Evolutionary conservation across 92 coral and sea anemone species (phyloP).

Genomic region (Zoanthus sociatus): DNA sequence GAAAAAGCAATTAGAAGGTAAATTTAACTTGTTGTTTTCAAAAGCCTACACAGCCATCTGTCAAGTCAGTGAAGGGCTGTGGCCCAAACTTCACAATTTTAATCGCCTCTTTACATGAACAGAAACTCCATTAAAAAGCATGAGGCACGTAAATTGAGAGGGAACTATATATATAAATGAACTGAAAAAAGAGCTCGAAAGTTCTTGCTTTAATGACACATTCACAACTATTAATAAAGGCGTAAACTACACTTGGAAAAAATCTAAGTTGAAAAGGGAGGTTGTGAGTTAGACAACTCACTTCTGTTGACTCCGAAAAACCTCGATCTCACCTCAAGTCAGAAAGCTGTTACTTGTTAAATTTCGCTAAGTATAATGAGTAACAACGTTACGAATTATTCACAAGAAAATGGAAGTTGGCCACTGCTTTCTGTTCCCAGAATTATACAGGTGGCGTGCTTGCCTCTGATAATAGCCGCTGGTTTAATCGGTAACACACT

Average conservation of each 20-base stretch:
- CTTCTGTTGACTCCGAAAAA: not conserved
- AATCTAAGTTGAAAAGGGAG: not conserved
- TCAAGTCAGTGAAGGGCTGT: no score
- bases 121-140: no score
- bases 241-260: not conserved
- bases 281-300: not conserved
- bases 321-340: not conserved
- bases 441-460: constrained; percentile 75
- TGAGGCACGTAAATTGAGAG: no score
- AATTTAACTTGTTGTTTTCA: not conserved
- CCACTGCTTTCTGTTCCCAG: not conserved
- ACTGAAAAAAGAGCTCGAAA: no score
- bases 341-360: not conserved
- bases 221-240: not conserved
- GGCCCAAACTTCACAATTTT: no score
- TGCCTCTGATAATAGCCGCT: constrained; percentile 74
- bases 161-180: no score
- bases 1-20: not conserved
- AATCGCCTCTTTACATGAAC: no score
- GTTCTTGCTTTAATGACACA: no score
- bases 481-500: constrained; percentile 79
- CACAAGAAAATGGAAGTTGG: not conserved
- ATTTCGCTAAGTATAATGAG: not conserved
- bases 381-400: constrained; percentile 8
- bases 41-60: no score